Percentiles rank a stretch among this genome's conserved stretches.
These are phyloP conservation scores for Limnephilus marmoratus DNA, from an alignment of 2,888 invertebrate genomes.

Conservation along the genomic window DNA sequence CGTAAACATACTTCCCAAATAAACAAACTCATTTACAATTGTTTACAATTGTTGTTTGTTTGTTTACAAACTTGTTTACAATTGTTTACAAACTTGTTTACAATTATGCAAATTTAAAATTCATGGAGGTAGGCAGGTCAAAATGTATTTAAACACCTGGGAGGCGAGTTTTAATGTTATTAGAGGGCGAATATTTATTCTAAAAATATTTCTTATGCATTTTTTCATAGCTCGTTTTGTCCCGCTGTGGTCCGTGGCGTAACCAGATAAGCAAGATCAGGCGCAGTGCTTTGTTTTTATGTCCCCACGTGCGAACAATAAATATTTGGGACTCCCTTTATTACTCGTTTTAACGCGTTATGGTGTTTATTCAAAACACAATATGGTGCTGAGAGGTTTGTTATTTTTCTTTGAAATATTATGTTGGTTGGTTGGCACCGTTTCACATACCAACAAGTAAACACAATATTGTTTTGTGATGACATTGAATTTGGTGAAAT, in stretches of 20 bases:
- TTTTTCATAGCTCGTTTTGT: not conserved
- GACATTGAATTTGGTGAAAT: not conserved
- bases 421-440: not conserved
- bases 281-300: not conserved
- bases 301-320: not conserved
- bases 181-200: not conserved
- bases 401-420: not conserved
- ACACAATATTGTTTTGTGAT: not conserved
- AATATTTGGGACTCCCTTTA: not conserved
- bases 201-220: not conserved
- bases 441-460: not conserved
- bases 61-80: no score
- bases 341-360: not conserved
- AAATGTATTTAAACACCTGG: not conserved
- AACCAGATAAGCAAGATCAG: not conserved
- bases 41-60: no score
- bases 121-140: not conserved
- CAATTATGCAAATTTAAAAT: not conserved
- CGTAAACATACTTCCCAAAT: no score
- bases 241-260: not conserved
- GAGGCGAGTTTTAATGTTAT: not conserved
- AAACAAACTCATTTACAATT: no score
- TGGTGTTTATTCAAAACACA: not conserved
- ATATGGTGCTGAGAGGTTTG: not conserved
- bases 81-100: no score